Evolutionary conservation across 1,140 invertebrate species (phyloP).

Genomic region (Lepidostoma basale): DNA sequence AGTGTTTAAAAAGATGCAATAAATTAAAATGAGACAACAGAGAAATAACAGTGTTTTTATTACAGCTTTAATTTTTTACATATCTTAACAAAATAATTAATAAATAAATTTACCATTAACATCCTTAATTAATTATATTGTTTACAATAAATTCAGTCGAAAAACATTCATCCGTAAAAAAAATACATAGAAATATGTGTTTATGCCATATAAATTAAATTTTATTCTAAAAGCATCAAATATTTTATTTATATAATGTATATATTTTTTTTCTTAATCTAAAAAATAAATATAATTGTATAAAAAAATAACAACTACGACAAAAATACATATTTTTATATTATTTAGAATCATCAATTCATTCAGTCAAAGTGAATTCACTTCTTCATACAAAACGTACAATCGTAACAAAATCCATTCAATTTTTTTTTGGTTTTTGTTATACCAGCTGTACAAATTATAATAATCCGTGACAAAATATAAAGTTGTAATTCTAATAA

Average conservation of each 20-base stretch:
- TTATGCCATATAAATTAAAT: not conserved
- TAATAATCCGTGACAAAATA: too few species aligned
- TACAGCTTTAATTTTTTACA: not conserved
- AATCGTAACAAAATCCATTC: too few species aligned
- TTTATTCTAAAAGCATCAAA: not conserved
- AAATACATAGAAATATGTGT: not conserved
- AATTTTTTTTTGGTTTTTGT: too few species aligned
- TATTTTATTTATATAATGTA: not conserved
- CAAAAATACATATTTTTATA: not conserved
- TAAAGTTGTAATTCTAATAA: too few species aligned
- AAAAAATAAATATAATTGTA: not conserved
- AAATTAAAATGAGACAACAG: too few species aligned
- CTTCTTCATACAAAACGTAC: too few species aligned
- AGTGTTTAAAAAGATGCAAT: too few species aligned
- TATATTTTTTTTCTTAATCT: not conserved
- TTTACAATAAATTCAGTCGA: not conserved
- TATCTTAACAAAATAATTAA: not conserved
- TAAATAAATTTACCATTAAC: not conserved
- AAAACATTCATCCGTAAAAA: not conserved
- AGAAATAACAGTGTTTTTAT: conserved; percentile 1
- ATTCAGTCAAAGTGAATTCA: too few species aligned
- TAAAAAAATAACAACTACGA: not conserved
- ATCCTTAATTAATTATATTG: not conserved
- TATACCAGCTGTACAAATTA: too few species aligned
- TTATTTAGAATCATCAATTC: too few species aligned